Percentiles rank a stretch among this genome's conserved stretches.
phyloP scores from a whole-genome alignment of 2,888 invertebrate genomes.

The Chloroclysta siterata region DNA sequence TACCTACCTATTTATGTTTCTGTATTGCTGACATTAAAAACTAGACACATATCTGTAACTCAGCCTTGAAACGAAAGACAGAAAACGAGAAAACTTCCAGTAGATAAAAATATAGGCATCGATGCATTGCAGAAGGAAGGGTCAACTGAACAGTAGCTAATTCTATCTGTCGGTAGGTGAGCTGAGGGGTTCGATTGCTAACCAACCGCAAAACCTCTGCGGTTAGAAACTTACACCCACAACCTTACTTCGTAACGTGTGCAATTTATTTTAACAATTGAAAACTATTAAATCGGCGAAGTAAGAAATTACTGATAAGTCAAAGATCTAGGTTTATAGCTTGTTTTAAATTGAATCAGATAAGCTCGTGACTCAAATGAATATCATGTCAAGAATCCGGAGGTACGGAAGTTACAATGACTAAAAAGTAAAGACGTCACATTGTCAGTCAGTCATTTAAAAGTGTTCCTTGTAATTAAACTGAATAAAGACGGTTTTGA shows the following conservation, averaged over 20 bases:
- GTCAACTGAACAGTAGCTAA: conserved; percentile 11
- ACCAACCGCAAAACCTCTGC: conserved; percentile 38
- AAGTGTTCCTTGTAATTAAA: no score
- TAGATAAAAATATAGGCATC: background rate
- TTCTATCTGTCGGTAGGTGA: background rate
- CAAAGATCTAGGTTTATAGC: background rate
- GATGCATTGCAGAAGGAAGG: background rate
- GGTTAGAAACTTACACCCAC: conserved; percentile 35
- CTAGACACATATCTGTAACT: no score
- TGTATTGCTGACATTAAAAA: no score
- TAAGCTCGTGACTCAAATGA: conserved; percentile 8
- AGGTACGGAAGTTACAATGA: conserved; percentile 6
- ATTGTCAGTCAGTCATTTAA: no score
- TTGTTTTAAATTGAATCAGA: background rate
- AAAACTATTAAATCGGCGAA: background rate
- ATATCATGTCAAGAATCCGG: conserved; percentile 3
- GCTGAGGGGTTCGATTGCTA: conserved; percentile 33
- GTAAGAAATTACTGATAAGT: background rate
- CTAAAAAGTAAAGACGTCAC: background rate
- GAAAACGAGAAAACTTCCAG: background rate
- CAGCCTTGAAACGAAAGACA: no score
- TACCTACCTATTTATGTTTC: no score
- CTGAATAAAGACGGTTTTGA: no score
- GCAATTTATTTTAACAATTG: conserved; percentile 15
- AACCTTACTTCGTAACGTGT: conserved; percentile 10